Conservation (phyloP, 2,888 invertebrate species). For the Augiades crinisus region DNA sequence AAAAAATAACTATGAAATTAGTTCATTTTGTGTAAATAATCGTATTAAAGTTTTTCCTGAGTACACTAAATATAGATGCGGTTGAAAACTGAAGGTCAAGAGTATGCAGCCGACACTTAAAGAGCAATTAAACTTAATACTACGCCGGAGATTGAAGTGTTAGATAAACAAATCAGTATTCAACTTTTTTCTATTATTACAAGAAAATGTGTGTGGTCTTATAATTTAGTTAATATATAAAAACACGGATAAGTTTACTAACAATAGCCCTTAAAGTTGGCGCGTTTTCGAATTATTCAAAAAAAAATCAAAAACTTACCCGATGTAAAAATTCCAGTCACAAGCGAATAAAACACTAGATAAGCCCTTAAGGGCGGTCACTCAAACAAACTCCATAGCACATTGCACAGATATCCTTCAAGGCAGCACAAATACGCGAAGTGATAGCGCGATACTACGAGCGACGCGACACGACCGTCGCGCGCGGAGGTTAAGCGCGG, state of each 20-base stretch:
- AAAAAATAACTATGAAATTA: constrained; percentile 2
- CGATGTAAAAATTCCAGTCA: constrained; percentile 43
- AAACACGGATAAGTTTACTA: too few relatives aligned
- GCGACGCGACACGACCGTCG: constrained; percentile 70
- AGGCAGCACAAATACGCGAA: constrained; percentile 51
- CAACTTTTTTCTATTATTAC: background rate
- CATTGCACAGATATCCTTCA: constrained; percentile 55
- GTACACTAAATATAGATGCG: constrained; percentile 35
- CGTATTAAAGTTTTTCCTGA: constrained; percentile 7
- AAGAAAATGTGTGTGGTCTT: constrained; percentile 36
- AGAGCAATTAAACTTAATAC: constrained; percentile 28
- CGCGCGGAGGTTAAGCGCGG: constrained; percentile 74
- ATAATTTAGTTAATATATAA: constrained; percentile 32
- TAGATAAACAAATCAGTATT: constrained; percentile 4
- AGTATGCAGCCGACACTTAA: constrained; percentile 29
- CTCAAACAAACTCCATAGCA: constrained; percentile 65
- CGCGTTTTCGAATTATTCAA: constrained; percentile 36
- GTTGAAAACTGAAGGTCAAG: constrained; percentile 33
- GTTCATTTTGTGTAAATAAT: background rate
- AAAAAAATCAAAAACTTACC: constrained; percentile 44
- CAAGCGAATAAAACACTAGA: constrained; percentile 41
- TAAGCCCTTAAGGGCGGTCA: constrained; percentile 65
- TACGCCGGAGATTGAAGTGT: constrained; percentile 4
- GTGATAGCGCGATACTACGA: constrained; percentile 52
- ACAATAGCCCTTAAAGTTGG: constrained; percentile 54